phyloP scores from a whole-genome alignment of 1,140 invertebrate genomes.

The Hylaeus anthracinus region DNA sequence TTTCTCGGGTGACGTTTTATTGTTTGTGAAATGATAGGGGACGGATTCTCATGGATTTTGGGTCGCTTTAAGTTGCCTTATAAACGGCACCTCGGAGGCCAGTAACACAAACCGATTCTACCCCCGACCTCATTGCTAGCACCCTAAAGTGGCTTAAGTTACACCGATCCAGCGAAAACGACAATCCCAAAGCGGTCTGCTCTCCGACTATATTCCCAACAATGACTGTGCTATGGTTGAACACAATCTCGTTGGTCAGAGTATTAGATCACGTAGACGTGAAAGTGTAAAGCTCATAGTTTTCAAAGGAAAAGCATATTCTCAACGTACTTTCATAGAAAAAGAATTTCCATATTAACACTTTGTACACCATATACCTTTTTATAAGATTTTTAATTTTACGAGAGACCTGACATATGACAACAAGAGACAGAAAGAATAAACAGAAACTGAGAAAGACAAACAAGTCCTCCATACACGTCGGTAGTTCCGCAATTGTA shows the following conservation, averaged over 20 bases:
- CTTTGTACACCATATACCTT: too few species aligned
- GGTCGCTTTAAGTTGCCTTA: slow-evolving; percentile 47
- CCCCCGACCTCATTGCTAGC: slow-evolving; percentile 36
- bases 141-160: slow-evolving; percentile 56
- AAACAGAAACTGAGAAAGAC: too few species aligned
- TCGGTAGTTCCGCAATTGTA: too few species aligned
- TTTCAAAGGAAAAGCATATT: too few species aligned
- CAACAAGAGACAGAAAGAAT: too few species aligned
- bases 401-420: too few species aligned
- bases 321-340: too few species aligned
- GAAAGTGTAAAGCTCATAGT: too few species aligned
- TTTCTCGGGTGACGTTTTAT: slow-evolving; percentile 49
- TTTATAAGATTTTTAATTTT: too few species aligned
- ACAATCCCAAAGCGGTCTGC: slow-evolving; percentile 16
- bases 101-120: slow-evolving; percentile 48
- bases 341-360: too few species aligned
- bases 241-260: not conserved
- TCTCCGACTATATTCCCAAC: slow-evolving; percentile 39
- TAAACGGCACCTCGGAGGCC: slow-evolving; percentile 53
- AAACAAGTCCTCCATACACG: too few species aligned
- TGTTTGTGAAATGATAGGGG: slow-evolving; percentile 43
- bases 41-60: slow-evolving; percentile 55
- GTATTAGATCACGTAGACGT: too few species aligned
- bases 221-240: slow-evolving; percentile 16
- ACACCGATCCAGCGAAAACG: slow-evolving; percentile 39